Conservation (phyloP, 2,797 vertebrate species). For the Paedocypris micromegethes region DNA sequence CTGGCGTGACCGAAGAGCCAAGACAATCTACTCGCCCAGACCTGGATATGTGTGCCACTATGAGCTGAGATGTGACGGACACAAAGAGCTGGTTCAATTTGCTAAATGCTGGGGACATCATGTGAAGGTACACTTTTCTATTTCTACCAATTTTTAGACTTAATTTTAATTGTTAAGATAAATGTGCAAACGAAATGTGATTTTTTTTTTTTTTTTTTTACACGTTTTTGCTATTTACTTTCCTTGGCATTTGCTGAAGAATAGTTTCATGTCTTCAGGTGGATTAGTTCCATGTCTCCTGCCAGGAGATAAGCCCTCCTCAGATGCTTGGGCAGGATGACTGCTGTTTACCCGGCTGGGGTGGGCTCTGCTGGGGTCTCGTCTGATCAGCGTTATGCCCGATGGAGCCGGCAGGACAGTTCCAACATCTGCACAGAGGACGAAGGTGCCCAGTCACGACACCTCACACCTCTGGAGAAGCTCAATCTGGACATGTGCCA, state of each 20-base stretch:
- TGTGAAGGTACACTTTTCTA: conserved; percentile 28
- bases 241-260: neutral
- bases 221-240: neutral
- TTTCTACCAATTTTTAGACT: neutral
- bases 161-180: neutral
- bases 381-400: conserved; percentile 57
- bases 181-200: neutral
- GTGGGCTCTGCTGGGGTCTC: conserved; percentile 53
- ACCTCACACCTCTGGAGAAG: conserved; percentile 84
- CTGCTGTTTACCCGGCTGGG: conserved; percentile 76
- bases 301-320: conserved; percentile 57
- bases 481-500: conserved; percentile 90
- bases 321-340: conserved; percentile 74
- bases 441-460: conserved; percentile 67
- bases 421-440: conserved; percentile 76
- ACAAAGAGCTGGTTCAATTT: conserved; percentile 21
- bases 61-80: conserved; percentile 18
- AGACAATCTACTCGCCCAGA: neutral
- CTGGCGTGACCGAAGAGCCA: conserved; percentile 1
- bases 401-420: conserved; percentile 80
- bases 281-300: conserved; percentile 25
- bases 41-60: conserved; percentile 8
- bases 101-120: conserved; percentile 13
- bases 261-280: conserved; percentile 34
- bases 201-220: neutral